Evolutionary conservation across 2,888 invertebrate species (phyloP).

Genomic region (Pilophorus perplexus): DNA sequence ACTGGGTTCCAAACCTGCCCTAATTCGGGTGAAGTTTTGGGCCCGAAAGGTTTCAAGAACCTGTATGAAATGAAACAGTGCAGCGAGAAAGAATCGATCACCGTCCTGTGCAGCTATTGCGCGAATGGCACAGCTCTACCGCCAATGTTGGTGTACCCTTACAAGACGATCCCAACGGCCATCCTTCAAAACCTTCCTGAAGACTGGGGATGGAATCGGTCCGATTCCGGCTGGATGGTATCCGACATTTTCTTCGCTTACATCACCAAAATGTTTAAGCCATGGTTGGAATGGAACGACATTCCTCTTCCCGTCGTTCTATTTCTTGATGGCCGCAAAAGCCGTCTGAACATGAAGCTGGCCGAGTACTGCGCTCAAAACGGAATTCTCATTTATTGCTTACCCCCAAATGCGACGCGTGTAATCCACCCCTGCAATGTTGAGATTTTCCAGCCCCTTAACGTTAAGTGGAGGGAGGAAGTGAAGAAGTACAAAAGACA

Average conservation of each 20-base stretch:
- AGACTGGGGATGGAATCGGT: background rate
- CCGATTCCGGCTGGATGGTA: slow-evolving; percentile 7
- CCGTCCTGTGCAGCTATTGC: background rate
- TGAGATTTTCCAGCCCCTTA: slow-evolving; percentile 40
- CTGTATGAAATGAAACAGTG: background rate
- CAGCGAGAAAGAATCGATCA: slow-evolving; percentile 18
- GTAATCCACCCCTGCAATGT: slow-evolving; percentile 51
- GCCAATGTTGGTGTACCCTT: slow-evolving; percentile 17
- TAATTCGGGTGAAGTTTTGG: background rate
- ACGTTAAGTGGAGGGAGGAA: background rate
- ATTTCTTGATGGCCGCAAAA: slow-evolving; percentile 5
- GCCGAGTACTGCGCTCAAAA: slow-evolving; percentile 1
- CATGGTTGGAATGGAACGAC: background rate
- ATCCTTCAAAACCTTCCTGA: background rate
- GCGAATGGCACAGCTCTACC: slow-evolving; percentile 6
- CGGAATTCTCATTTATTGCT: slow-evolving; percentile 47
- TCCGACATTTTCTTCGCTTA: background rate
- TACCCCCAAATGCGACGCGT: slow-evolving; percentile 49
- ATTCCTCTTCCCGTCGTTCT: background rate
- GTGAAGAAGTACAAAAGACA: background rate
- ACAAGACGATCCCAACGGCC: background rate
- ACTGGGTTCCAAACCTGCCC: background rate
- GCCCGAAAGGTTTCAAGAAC: background rate
- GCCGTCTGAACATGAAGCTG: background rate
- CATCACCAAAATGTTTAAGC: background rate